Evolutionary conservation across 1,140 invertebrate species (phyloP).

Genomic region (Caenorhabditis elegans): DNA sequence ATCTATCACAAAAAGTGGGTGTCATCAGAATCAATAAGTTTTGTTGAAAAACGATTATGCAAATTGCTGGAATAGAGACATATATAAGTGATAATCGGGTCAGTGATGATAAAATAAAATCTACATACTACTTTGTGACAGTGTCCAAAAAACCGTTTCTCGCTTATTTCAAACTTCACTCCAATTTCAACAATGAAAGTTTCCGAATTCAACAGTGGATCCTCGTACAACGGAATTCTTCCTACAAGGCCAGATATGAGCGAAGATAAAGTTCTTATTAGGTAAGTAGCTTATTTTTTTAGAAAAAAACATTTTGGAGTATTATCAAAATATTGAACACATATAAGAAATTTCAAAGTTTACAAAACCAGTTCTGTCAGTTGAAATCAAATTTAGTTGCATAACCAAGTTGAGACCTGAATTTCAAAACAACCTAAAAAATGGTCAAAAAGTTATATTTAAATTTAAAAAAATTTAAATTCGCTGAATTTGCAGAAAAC

Average conservation of each 20-base stretch:
- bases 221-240: background rate
- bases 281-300: background rate
- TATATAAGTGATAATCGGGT: conserved; percentile 7
- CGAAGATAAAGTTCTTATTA: conserved; percentile 5
- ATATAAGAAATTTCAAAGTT: no score
- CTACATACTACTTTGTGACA: background rate
- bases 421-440: no score
- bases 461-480: background rate
- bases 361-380: no score
- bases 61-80: background rate
- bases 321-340: no score
- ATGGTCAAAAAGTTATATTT: no score
- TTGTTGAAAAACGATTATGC: conserved; percentile 4
- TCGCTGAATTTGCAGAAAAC: background rate
- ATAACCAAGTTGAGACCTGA: no score
- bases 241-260: conserved; percentile 13
- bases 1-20: background rate
- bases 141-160: background rate
- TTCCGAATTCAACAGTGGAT: background rate
- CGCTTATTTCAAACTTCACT: background rate
- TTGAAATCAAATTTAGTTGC: no score
- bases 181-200: background rate
- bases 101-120: background rate
- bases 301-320: no score
- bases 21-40: no score